A percentile compares a stretch with the other conserved stretches of the same genome.
phyloP scores from a whole-genome alignment of 2,888 invertebrate genomes.

The Mimas tiliae region DNA sequence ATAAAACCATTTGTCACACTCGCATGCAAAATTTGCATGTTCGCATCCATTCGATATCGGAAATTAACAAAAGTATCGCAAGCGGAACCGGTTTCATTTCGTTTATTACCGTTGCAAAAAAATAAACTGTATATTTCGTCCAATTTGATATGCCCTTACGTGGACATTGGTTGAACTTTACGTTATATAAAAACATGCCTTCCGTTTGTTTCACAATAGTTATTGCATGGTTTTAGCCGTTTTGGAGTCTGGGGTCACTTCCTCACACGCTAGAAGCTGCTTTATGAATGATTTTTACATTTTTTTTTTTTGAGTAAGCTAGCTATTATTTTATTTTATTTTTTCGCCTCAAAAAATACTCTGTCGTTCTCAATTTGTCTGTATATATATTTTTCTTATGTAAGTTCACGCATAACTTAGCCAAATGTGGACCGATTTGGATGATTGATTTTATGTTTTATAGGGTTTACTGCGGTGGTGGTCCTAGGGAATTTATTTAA shows the following conservation, averaged over 20 bases:
- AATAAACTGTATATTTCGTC: background rate
- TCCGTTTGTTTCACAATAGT: conserved; percentile 12
- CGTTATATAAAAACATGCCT: conserved; percentile 2
- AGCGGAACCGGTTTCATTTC: conserved; percentile 14
- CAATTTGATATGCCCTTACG: conserved; percentile 10
- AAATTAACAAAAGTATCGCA: background rate
- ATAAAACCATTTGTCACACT: conserved; percentile 16
- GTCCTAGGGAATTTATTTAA: too few relatives aligned
- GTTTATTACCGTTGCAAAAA: conserved; percentile 5
- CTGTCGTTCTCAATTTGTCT: too few relatives aligned
- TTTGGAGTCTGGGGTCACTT: background rate
- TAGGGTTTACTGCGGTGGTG: too few relatives aligned
- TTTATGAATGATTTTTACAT: background rate
- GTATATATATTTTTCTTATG: too few relatives aligned
- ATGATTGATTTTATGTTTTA: too few relatives aligned
- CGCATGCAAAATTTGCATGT: conserved; percentile 7
- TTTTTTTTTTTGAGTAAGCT: too few relatives aligned
- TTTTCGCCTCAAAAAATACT: too few relatives aligned
- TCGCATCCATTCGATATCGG: conserved; percentile 5
- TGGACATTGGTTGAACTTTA: conserved; percentile 6
- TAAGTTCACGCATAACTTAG: too few relatives aligned
- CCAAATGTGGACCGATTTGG: too few relatives aligned
- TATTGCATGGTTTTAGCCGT: background rate
- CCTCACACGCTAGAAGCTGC: background rate
- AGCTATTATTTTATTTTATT: too few relatives aligned